Conservation (phyloP, 2,797 vertebrate genomes). For the Gephyroberyx darwinii region DNA sequence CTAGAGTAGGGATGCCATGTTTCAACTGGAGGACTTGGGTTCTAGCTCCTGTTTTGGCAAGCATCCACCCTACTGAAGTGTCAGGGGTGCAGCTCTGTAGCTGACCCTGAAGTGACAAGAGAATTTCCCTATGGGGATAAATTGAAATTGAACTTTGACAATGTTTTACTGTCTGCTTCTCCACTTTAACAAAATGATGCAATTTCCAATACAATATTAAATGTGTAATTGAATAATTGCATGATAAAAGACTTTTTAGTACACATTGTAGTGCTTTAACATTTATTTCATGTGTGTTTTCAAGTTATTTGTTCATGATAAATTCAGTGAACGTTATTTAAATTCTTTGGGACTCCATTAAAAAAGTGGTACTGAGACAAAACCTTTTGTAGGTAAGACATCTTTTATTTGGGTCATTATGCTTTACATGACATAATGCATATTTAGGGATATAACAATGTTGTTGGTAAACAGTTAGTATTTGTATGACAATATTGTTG, state of each 20-base stretch:
- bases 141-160: too few relatives aligned
- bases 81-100: too few relatives aligned
- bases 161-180: too few relatives aligned
- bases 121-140: too few relatives aligned
- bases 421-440: conserved; percentile 82
- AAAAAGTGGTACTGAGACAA: conserved; percentile 49
- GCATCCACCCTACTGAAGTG: too few relatives aligned
- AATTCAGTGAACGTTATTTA: background rate
- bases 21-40: too few relatives aligned
- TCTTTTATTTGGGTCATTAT: conserved; percentile 84
- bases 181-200: too few relatives aligned
- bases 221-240: background rate
- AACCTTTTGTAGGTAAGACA: conserved; percentile 70
- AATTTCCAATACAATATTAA: too few relatives aligned
- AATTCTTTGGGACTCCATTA: background rate
- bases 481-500: conserved; percentile 69
- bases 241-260: background rate
- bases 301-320: background rate
- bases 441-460: conserved; percentile 79
- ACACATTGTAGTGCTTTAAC: background rate
- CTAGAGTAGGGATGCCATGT: too few relatives aligned
- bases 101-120: too few relatives aligned
- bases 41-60: too few relatives aligned
- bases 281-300: background rate
- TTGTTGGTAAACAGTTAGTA: conserved; percentile 72